Evolutionary conservation across 2,888 invertebrate species (phyloP).

Genomic region (Aspidiotus destructor): DNA sequence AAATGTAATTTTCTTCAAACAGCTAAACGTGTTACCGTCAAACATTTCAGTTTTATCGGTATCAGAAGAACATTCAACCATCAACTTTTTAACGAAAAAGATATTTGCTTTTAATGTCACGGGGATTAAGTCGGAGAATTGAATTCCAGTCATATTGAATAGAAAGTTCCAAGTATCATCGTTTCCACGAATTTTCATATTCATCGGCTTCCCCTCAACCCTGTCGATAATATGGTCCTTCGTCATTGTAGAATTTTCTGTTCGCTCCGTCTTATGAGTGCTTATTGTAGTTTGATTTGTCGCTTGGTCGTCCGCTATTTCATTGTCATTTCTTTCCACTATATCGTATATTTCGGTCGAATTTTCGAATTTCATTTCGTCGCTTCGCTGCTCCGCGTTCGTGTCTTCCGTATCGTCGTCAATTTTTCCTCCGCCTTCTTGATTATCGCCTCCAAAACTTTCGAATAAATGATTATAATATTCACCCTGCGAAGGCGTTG

Average conservation of each 20-base stretch:
- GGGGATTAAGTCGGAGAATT: slow-evolving; percentile 10
- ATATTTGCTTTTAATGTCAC: slow-evolving; percentile 9
- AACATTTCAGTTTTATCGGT: neutral
- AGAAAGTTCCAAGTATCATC: slow-evolving; percentile 1
- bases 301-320: slow-evolving; percentile 4
- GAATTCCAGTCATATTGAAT: slow-evolving; percentile 6
- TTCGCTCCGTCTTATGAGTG: neutral
- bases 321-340: neutral
- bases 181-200: neutral
- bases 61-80: slow-evolving; percentile 11
- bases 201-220: neutral
- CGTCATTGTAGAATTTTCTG: too few species aligned
- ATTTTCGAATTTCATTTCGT: neutral
- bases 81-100: slow-evolving; percentile 3
- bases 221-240: neutral
- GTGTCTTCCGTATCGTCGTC: neutral
- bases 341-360: neutral
- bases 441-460: slow-evolving; percentile 3
- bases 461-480: slow-evolving; percentile 17
- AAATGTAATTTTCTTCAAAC: slow-evolving; percentile 23
- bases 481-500: neutral
- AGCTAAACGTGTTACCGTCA: slow-evolving; percentile 8
- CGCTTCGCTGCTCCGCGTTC: neutral
- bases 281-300: neutral
- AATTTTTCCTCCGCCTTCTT: neutral